Evolutionary conservation across 2,797 vertebrate genomes (phyloP).

Genomic region (Labroides dimidiatus): DNA sequence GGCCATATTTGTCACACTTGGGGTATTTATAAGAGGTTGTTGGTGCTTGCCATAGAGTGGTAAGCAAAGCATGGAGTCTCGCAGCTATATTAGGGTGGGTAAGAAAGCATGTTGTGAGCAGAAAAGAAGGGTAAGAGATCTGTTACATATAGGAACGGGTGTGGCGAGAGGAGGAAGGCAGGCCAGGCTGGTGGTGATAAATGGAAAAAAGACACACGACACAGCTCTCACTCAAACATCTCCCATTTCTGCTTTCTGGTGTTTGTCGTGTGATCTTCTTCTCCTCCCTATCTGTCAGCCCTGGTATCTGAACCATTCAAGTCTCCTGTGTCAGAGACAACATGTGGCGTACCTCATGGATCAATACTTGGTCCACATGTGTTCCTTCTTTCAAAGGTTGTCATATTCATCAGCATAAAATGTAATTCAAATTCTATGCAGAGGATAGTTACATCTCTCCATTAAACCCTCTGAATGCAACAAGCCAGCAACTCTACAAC

Average conservation of each 20-base stretch:
- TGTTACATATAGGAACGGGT: conserved; percentile 48
- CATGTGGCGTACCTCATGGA: background rate
- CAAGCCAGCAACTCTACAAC: too few relatives aligned
- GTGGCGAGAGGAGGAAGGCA: conserved; percentile 12
- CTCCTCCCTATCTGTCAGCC: too few relatives aligned
- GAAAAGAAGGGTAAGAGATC: conserved; percentile 26
- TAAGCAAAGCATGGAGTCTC: conserved; percentile 13
- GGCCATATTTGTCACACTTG: conserved; percentile 40
- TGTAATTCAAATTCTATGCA: background rate
- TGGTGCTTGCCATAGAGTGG: conserved; percentile 12
- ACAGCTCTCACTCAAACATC: background rate
- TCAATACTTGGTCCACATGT: background rate
- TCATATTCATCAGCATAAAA: background rate
- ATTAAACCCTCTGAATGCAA: too few relatives aligned
- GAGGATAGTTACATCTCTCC: too few relatives aligned
- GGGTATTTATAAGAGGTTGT: conserved; percentile 62
- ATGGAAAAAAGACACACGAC: conserved; percentile 42
- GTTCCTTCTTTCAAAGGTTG: background rate
- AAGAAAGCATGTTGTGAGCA: conserved; percentile 43
- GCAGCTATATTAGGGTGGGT: conserved; percentile 63
- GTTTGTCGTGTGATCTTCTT: background rate
- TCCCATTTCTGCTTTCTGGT: background rate
- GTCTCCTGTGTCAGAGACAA: background rate
- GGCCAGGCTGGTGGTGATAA: conserved; percentile 24
- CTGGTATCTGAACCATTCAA: background rate